Evolutionary conservation across 1,140 invertebrate genomes (phyloP).

Genomic region (Lepidurus packardi): DNA sequence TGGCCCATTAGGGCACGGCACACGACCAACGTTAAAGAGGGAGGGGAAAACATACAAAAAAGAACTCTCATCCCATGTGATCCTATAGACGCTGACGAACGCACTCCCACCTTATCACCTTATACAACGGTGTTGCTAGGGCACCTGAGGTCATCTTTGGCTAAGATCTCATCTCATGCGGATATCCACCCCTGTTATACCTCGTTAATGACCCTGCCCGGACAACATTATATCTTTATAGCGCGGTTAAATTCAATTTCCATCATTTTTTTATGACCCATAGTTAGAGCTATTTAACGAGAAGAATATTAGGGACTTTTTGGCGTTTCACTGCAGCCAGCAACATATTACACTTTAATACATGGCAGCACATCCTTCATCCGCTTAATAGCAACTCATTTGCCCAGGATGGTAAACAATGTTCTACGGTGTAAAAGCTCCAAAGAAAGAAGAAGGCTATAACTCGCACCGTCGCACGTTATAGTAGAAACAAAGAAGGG

Average conservation of each 20-base stretch:
- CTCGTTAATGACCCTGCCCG: neutral
- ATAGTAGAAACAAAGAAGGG: neutral
- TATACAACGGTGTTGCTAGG: constrained; percentile 6
- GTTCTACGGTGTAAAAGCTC: neutral
- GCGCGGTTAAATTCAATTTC: constrained; percentile 7
- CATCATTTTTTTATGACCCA: constrained; percentile 12
- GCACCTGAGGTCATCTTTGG: constrained; percentile 9
- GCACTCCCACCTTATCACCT: neutral
- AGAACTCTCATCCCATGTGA: neutral
- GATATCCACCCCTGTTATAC: neutral
- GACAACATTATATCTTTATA: constrained; percentile 19
- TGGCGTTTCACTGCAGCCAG: neutral
- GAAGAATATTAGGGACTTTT: constrained; percentile 2
- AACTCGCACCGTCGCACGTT: neutral
- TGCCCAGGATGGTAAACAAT: constrained; percentile 4
- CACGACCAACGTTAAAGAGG: neutral
- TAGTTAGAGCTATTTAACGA: constrained; percentile 10
- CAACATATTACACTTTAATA: constrained; percentile 16
- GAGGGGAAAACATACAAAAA: neutral
- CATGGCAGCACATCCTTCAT: constrained; percentile 10
- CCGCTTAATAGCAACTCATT: constrained; percentile 14
- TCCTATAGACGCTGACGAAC: neutral
- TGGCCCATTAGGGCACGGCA: neutral
- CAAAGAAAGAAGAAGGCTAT: neutral
- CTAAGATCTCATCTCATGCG: neutral